Evolutionary conservation across 2,888 invertebrate species (phyloP), one percentile per base, ranked within the genome.

Genomic region (Rugalucina vietnamica): DNA sequence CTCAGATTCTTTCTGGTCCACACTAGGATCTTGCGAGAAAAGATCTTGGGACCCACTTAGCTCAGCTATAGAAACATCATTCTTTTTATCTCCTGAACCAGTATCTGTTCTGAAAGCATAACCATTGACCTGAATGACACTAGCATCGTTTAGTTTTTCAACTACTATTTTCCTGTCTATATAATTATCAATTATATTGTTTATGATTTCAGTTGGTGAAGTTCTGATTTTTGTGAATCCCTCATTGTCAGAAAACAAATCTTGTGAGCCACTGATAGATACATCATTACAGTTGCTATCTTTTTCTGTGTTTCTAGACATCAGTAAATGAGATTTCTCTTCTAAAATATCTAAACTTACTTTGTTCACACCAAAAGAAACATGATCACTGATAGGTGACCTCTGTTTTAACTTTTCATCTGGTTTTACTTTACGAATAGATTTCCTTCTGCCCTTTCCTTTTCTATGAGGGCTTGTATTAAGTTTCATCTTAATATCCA

Each of bases 401-500:
- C n/a, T 60, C 12, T 60, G 60, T 60, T n/a, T 76, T 69, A 21
- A 12, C 49, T 74, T 12, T 10, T 43, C 27, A 49, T 57, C 3
- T 73, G 50, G 37, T 21, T 83, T 80, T 70, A 21, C 14, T 37
- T 37, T 80, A 24, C 75, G 72, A 43, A 57, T 60, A 21, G 79
- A 60, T 73, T 79, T 79, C n/a, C 21, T 60, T 18, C 27, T 37
- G 18, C 49, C 18, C 32, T 60, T 72, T 37, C 2, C 14, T 5
- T 39, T 39, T 43, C 21, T 72, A 29, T 27, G 49, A 2, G 72
- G 72, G 37, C 72, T 72, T 72, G 21, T 43, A 72, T 78, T 82
- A 24, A 83, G 29, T 76, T 72, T 80, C 87, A 87, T 87, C 71
- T 71, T 87, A 21, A 85, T 81, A 49, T 87, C 87, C 76, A 87